Evolutionary conservation across 1,140 invertebrate genomes (phyloP).

Genomic region (Anastatus disparis): DNA sequence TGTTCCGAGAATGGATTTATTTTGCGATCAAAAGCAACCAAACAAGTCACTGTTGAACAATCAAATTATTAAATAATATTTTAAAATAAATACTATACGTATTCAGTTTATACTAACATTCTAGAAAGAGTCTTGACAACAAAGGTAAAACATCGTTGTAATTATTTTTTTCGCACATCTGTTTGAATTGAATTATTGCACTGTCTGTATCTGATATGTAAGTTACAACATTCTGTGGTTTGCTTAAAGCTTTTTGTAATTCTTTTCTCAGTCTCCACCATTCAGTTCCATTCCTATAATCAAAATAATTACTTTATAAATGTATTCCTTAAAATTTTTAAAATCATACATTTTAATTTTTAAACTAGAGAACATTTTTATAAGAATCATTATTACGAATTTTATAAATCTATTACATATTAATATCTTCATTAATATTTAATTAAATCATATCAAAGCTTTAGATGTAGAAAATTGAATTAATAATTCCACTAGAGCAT

Average conservation of each 20-base stretch:
- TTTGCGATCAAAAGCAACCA: slow-evolving; percentile 75
- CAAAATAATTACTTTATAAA: background rate
- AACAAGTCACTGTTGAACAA: slow-evolving; percentile 72
- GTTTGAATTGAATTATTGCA: slow-evolving; percentile 75
- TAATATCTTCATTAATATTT: too few relatives aligned
- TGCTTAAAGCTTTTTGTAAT: slow-evolving; percentile 83
- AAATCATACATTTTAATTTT: too few relatives aligned
- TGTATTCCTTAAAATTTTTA: too few relatives aligned
- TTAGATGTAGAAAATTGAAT: too few relatives aligned
- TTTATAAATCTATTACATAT: too few relatives aligned
- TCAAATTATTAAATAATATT: background rate
- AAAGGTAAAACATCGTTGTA: slow-evolving; percentile 75
- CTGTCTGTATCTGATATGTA: slow-evolving; percentile 74
- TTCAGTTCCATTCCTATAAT: slow-evolving; percentile 80
- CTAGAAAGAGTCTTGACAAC: slow-evolving; percentile 80
- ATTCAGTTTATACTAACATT: slow-evolving; percentile 71
- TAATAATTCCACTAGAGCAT: too few relatives aligned
- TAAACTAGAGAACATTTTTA: too few relatives aligned
- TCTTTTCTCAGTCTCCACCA: slow-evolving; percentile 83
- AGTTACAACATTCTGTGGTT: slow-evolving; percentile 73
- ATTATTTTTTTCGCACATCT: slow-evolving; percentile 55
- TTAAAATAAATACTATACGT: background rate
- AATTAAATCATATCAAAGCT: too few relatives aligned
- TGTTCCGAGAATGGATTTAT: slow-evolving; percentile 73
- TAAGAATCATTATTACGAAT: too few relatives aligned